phyloP scores from a whole-genome alignment of 2,888 invertebrate species.

The Seira musarum region DNA sequence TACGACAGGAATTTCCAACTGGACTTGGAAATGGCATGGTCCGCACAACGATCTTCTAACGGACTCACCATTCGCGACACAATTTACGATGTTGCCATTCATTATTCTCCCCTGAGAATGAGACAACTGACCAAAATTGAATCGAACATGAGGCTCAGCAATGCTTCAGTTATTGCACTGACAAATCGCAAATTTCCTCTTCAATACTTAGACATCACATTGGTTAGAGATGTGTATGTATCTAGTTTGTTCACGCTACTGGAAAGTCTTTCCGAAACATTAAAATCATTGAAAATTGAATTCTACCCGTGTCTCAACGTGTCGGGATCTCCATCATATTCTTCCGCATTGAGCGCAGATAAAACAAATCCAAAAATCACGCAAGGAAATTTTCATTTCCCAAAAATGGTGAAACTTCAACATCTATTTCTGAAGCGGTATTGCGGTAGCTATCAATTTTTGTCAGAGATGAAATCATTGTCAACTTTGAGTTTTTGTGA shows the following conservation, averaged over 20 bases:
- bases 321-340: conserved; percentile 18
- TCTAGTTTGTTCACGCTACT: conserved; percentile 35
- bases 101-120: conserved; percentile 38
- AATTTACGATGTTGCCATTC: conserved; percentile 59
- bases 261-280: conserved; percentile 41
- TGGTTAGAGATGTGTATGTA: conserved; percentile 51
- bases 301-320: conserved; percentile 50
- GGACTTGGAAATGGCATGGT: conserved; percentile 60
- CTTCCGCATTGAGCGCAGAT: neutral
- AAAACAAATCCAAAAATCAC: conserved; percentile 10
- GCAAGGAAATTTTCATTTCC: conserved; percentile 49
- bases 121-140: conserved; percentile 50
- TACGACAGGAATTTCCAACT: conserved; percentile 55
- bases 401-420: conserved; percentile 50
- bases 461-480: conserved; percentile 7
- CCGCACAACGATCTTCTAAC: conserved; percentile 37
- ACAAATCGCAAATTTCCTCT: conserved; percentile 54
- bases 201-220: conserved; percentile 48
- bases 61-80: conserved; percentile 61
- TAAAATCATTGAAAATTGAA: conserved; percentile 51
- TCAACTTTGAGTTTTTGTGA: conserved; percentile 34
- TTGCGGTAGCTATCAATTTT: conserved; percentile 31
- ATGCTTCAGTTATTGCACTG: conserved; percentile 52
- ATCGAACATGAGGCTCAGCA: conserved; percentile 60
- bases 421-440: conserved; percentile 54